A percentile compares a stretch with the other conserved stretches of the same genome.
phyloP scores from a whole-genome alignment of 2,888 invertebrate genomes.

The Heliconius hortense region DNA sequence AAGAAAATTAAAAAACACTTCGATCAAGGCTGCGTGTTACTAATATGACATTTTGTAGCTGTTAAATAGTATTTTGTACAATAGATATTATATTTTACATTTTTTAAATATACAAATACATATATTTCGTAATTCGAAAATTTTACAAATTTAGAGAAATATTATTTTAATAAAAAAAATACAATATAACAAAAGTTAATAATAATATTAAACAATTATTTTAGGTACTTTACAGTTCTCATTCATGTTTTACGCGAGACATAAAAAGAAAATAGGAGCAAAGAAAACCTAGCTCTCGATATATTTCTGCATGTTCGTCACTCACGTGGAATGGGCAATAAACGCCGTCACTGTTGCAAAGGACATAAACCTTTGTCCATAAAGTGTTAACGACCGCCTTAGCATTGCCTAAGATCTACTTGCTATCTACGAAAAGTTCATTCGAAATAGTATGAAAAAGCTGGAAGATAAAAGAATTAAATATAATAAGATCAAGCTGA shows the following conservation, averaged over 20 bases:
- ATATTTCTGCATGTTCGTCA: constrained; percentile 34
- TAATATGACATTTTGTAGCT: neutral
- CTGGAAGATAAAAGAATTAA: constrained; percentile 33
- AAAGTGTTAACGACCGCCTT: constrained; percentile 35
- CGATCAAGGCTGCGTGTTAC: neutral
- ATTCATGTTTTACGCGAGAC: constrained; percentile 1
- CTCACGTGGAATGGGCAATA: constrained; percentile 38
- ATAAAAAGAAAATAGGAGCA: constrained; percentile 17
- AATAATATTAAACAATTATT: neutral
- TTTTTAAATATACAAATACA: too few relatives aligned
- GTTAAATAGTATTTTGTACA: neutral
- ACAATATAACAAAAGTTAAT: neutral
- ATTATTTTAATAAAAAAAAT: too few relatives aligned
- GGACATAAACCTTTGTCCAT: constrained; percentile 31
- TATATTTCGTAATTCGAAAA: too few relatives aligned
- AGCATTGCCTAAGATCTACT: constrained; percentile 33
- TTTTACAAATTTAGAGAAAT: too few relatives aligned
- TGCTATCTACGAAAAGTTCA: constrained; percentile 31
- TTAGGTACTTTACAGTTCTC: neutral
- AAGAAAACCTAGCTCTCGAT: constrained; percentile 12
- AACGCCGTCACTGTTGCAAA: constrained; percentile 37
- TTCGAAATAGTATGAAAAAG: constrained; percentile 27
- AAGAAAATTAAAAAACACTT: neutral
- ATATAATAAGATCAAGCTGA: constrained; percentile 32
- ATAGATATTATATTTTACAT: neutral